phyloP scores from a whole-genome alignment of 2,797 vertebrate genomes.

The Leptatherina wallacei region DNA sequence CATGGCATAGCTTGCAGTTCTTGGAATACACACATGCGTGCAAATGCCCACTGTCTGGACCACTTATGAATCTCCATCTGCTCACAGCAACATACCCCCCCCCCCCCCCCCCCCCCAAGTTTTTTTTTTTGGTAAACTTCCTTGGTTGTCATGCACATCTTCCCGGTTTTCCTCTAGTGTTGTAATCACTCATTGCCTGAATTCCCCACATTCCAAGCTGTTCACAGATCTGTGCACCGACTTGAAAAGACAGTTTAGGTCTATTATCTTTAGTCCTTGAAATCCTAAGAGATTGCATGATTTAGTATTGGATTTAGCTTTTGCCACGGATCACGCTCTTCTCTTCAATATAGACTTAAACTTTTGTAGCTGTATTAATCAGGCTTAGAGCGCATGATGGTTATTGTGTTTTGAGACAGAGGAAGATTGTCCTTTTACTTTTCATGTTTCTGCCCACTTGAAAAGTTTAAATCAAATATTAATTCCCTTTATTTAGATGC shows the following conservation, averaged over 20 bases:
- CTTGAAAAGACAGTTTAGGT: slow-evolving; percentile 23
- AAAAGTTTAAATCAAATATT: too few species aligned
- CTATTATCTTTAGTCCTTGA: slow-evolving; percentile 44
- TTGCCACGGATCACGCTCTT: not conserved
- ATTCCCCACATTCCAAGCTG: slow-evolving; percentile 37
- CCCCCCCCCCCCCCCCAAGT: not conserved
- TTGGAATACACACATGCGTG: slow-evolving; percentile 48
- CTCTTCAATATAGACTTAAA: not conserved
- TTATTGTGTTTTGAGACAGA: not conserved
- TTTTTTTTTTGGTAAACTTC: slow-evolving; percentile 45
- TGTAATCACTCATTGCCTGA: slow-evolving; percentile 34
- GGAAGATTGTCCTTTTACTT: not conserved
- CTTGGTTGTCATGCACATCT: slow-evolving; percentile 47
- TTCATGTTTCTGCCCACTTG: too few species aligned
- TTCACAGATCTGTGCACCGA: slow-evolving; percentile 36
- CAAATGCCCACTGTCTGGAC: slow-evolving; percentile 55
- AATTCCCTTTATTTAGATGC: too few species aligned
- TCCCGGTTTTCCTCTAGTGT: slow-evolving; percentile 46
- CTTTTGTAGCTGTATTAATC: slow-evolving; percentile 11
- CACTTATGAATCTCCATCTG: slow-evolving; percentile 69
- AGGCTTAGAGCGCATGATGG: not conserved
- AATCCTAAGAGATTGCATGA: slow-evolving; percentile 22
- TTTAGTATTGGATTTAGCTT: slow-evolving; percentile 8
- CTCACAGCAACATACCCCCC: slow-evolving; percentile 43
- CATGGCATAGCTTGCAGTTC: slow-evolving; percentile 65